Evolutionary conservation across 2,113 vertebrate genomes (phyloP), one percentile per base, ranked within the genome.

Genomic region (Geococcyx californianus): DNA sequence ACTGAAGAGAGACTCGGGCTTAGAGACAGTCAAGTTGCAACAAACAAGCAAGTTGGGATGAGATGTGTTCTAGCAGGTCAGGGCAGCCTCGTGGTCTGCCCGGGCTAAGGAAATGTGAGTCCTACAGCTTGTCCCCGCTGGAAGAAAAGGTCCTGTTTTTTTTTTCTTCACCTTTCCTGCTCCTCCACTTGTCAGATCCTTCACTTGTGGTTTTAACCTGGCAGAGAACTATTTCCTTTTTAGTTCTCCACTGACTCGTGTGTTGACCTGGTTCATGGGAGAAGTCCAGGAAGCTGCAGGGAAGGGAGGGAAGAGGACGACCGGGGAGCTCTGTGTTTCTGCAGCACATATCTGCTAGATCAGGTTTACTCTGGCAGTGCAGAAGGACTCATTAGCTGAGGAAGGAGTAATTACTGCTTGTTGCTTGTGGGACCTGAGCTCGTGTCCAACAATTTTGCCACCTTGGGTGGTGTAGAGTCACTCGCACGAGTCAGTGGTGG

Each of bases 141-240:
- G 51, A 87, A 16, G 70, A n/a, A 62, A 59, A 93, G 70, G 52
- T 73, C 78, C 44, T 55, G 23, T 11, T 87, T 62, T 31, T 28
- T 15, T 45, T 21, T 12, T 34, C 40, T 91, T 18, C 25, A 9
- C 85, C 21, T 91, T 25, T 25, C 36, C 42, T 54, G 21, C 68
- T 69, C 59, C 55, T 70, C 55, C 45, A 45, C 47, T 70, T 69
- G 75, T 83, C 89, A 94, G 44, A 84, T 77, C 80, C 63, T 92
- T 89, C 47, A 13, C 16, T n/a, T 84, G 55, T 77, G 87, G 55
- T 94, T 94, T 92, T 74, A 66, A 73, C 31, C 68, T 67, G 87
- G 83, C 59, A 69, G n/a, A 54, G 45, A 62, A 28, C 7, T 26
- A 31, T 84, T 85, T 75, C 16, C 23, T 73, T 36, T 9, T 3